phyloP scores from a whole-genome alignment of 2,113 vertebrate species.

The Rhadina sibilatrix region DNA sequence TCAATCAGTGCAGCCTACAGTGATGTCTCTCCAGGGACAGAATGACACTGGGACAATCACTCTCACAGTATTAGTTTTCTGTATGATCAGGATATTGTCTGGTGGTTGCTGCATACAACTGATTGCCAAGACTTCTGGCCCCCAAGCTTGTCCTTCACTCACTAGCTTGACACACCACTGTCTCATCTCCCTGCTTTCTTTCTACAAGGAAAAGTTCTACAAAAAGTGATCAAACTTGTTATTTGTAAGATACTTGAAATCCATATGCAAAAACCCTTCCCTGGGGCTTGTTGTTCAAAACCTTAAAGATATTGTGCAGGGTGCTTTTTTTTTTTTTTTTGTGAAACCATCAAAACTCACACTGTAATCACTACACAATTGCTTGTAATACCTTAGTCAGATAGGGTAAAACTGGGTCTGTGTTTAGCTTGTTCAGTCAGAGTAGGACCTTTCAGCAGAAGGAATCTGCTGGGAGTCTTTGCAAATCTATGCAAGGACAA shows the following conservation, averaged over 20 bases:
- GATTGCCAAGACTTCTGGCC: not conserved
- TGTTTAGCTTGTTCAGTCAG: not conserved
- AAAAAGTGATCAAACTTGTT: not conserved
- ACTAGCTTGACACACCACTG: not conserved
- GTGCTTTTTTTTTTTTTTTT: not conserved
- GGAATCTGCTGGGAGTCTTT: not conserved
- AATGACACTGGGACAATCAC: not conserved
- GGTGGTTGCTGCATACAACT: not conserved
- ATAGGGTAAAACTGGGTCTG: not conserved
- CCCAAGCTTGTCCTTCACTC: not conserved
- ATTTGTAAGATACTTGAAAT: not conserved
- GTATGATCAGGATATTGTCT: not conserved
- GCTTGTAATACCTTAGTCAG: not conserved
- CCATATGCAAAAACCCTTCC: not conserved
- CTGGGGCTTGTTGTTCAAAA: not conserved
- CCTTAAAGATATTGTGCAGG: not conserved
- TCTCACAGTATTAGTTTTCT: not conserved
- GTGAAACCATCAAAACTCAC: not conserved
- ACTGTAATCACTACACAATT: not conserved
- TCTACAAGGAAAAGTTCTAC: not conserved
- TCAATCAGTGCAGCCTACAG: not conserved
- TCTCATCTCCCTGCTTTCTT: not conserved
- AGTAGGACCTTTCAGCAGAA: not conserved
- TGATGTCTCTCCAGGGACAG: not conserved
- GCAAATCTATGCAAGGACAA: not conserved